Evolutionary conservation across 2,797 vertebrate genomes (phyloP).

Genomic region (Hemibagrus guttatus): DNA sequence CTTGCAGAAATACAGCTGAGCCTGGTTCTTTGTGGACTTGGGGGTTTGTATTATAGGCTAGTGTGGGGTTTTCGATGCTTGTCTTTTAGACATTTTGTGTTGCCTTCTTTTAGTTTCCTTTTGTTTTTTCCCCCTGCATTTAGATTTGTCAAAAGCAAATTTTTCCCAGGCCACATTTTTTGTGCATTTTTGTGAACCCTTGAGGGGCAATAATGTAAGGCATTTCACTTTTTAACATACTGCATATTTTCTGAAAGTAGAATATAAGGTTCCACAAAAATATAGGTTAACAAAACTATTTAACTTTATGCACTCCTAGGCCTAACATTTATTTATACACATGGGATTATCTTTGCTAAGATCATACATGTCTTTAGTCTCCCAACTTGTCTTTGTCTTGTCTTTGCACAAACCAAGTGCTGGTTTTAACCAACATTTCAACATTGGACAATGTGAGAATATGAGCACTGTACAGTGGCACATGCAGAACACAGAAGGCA

Average conservation of each 20-base stretch:
- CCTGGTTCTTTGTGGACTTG: constrained; percentile 37
- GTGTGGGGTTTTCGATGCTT: constrained; percentile 21
- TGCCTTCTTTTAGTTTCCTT: not conserved
- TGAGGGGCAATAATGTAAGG: not conserved
- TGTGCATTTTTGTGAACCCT: not conserved
- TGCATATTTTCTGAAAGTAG: not conserved
- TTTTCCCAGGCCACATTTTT: not conserved
- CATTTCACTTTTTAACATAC: not conserved
- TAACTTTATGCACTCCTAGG: not conserved
- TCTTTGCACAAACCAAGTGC: not conserved
- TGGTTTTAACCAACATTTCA: not conserved
- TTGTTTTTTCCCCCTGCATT: not conserved
- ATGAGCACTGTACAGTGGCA: not conserved
- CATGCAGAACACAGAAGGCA: not conserved
- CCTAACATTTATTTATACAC: not conserved
- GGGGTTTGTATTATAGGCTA: constrained; percentile 48
- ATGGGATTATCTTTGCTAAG: not conserved
- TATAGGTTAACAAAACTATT: not conserved
- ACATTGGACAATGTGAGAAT: not conserved
- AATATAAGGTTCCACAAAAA: not conserved
- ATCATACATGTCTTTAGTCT: not conserved
- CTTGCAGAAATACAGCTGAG: constrained; percentile 49
- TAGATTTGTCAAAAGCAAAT: not conserved
- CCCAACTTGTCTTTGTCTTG: not conserved
- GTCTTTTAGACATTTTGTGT: constrained; percentile 17